phyloP scores from a whole-genome alignment of 2,113 vertebrate species.

The human (Homo sapiens) region GRCh38 chr22:37317501-37318000 shows the following conservation, averaged over 20 bases:
- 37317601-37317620: background rate
- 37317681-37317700: background rate
- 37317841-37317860: background rate
- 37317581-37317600: background rate
- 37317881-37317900: slow-evolving; percentile 39
- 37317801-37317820: background rate
- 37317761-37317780: background rate
- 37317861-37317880: background rate
- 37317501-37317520: background rate
- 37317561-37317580: background rate
- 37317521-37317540: background rate
- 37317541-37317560: background rate
- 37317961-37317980: background rate
- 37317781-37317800: background rate
- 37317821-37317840: background rate
- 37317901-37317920: background rate
- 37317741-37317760: background rate
- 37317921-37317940: background rate
- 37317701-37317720: background rate
- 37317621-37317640: background rate
- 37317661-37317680: background rate
- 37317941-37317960: background rate
- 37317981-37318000: background rate
- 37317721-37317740: background rate
- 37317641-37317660: background rate